A percentile compares a stretch with the other conserved stretches of the same genome.
Conservation (phyloP, 2,888 invertebrate genomes). For the Orthosia cruda region DNA sequence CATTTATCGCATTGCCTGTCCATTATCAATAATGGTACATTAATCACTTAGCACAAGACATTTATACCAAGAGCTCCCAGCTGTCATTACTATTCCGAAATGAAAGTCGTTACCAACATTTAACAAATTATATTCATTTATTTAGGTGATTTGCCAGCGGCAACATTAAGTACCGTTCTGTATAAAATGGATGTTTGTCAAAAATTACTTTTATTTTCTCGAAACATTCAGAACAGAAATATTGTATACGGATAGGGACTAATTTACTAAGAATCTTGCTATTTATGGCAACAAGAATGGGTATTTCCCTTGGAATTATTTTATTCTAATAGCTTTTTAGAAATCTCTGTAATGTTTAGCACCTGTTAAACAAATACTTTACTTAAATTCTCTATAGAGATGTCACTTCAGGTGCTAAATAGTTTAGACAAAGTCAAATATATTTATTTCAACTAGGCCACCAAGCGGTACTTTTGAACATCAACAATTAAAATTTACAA, state of each 20-base stretch:
- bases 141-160: slow-evolving; percentile 39
- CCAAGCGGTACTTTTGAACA: no score
- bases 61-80: slow-evolving; percentile 30
- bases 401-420: not conserved
- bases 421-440: no score
- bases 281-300: not conserved
- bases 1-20: slow-evolving; percentile 49
- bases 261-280: not conserved
- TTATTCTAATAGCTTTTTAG: not conserved
- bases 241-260: not conserved
- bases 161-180: slow-evolving; percentile 27
- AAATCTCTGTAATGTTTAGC: not conserved
- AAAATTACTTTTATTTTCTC: slow-evolving; percentile 20
- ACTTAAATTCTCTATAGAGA: not conserved
- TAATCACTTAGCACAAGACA: slow-evolving; percentile 42
- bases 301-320: not conserved
- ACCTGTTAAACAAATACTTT: not conserved
- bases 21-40: slow-evolving; percentile 57
- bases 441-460: no score
- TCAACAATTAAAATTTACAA: no score
- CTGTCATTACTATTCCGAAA: slow-evolving; percentile 40
- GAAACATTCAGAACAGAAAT: not conserved
- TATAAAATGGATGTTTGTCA: slow-evolving; percentile 24
- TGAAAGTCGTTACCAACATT: slow-evolving; percentile 38
- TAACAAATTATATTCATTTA: slow-evolving; percentile 46